phyloP scores from a whole-genome alignment of 2,113 vertebrate species.

The Regulus satrapa region DNA sequence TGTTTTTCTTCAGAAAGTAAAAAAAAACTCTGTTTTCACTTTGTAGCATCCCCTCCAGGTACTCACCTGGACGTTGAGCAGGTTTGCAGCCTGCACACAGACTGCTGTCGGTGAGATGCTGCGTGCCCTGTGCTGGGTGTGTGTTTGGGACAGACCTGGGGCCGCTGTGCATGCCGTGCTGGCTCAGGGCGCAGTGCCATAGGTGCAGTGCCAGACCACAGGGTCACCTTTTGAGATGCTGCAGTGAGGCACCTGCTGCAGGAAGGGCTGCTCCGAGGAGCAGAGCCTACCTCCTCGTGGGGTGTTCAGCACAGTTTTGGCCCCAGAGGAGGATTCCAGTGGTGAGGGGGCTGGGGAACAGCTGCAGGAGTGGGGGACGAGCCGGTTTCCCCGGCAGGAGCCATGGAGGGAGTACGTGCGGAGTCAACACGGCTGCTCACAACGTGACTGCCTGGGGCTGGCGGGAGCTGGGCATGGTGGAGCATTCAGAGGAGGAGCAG shows the following conservation, averaged over 20 bases:
- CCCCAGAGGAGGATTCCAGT: background rate
- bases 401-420: fast-evolving
- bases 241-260: background rate
- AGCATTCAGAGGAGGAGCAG: background rate
- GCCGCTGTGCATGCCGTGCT: too few species aligned
- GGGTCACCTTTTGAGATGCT: background rate
- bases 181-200: too few species aligned
- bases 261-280: too few species aligned
- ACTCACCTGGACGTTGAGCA: background rate
- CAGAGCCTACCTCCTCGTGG: background rate
- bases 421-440: background rate
- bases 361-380: background rate
- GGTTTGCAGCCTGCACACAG: fast-evolving
- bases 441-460: background rate
- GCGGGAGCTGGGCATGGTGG: background rate
- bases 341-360: background rate
- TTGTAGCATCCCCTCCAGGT: background rate
- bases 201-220: fast-evolving
- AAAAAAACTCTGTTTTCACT: background rate
- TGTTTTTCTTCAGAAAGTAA: background rate
- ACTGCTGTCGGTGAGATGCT: background rate
- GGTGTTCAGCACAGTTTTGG: fast-evolving
- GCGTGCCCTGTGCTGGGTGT: fast-evolving
- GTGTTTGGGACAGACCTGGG: background rate
- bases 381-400: background rate